phyloP scores from a whole-genome alignment of 2,888 invertebrate genomes.

The Heliconius ismenius region DNA sequence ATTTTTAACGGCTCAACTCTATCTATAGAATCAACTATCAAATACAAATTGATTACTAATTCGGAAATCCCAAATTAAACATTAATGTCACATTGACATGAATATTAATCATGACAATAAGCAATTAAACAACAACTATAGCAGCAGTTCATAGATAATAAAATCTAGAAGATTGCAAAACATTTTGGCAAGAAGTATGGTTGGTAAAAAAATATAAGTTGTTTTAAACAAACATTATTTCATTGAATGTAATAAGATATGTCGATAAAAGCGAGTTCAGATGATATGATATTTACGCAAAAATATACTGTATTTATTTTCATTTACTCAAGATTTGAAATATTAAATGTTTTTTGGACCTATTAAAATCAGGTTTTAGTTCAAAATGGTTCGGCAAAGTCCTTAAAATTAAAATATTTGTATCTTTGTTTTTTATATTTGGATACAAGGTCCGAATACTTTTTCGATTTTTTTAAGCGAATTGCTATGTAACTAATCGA shows the following conservation, averaged over 20 bases:
- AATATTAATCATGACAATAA: slow-evolving; percentile 4
- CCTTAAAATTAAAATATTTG: not conserved
- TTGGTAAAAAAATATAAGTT: not conserved
- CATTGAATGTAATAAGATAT: too few species aligned
- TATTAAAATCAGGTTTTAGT: too few species aligned
- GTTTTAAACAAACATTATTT: too few species aligned
- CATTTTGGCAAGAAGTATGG: too few species aligned
- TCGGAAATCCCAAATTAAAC: not conserved
- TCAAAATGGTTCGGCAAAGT: not conserved
- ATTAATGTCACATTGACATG: slow-evolving; percentile 2
- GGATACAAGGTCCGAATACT: too few species aligned
- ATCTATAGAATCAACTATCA: not conserved
- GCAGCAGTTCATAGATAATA: not conserved
- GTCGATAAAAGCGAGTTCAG: too few species aligned
- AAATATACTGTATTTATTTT: too few species aligned
- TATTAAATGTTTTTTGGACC: too few species aligned
- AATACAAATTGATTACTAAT: not conserved
- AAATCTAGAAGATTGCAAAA: not conserved
- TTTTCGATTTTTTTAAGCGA: not conserved
- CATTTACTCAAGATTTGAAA: too few species aligned
- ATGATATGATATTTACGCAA: too few species aligned
- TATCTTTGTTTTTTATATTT: too few species aligned
- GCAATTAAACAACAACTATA: too few species aligned
- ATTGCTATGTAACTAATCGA: not conserved
- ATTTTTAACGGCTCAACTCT: not conserved